Conservation (phyloP, 2,888 invertebrate genomes). For the Acanthosepion lycidas region DNA sequence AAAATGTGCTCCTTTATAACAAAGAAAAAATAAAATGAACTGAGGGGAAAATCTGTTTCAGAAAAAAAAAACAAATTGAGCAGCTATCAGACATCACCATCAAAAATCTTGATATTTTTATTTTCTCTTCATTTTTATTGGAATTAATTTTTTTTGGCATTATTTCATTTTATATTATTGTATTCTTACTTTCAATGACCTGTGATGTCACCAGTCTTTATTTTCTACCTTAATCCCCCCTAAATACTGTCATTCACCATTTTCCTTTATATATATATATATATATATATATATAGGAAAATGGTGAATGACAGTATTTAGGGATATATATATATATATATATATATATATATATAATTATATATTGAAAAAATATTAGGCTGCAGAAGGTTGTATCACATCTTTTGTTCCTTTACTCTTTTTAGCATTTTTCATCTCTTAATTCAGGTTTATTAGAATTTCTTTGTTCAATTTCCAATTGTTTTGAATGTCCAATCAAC, state of each 20-base stretch:
- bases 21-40: background rate
- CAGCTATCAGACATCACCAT: background rate
- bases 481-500: background rate
- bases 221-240: background rate
- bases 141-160: background rate
- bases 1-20: background rate
- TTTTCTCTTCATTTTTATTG: background rate
- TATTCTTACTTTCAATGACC: background rate
- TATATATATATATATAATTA: too few relatives aligned
- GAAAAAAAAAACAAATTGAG: background rate
- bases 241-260: background rate
- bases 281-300: too few relatives aligned
- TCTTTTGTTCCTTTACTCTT: background rate
- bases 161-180: background rate
- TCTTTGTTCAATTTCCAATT: background rate
- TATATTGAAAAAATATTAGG: background rate
- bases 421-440: background rate
- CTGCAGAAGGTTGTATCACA: too few relatives aligned
- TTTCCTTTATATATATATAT: background rate
- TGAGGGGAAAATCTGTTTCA: background rate
- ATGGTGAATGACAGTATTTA: too few relatives aligned
- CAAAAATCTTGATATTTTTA: background rate
- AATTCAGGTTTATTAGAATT: background rate
- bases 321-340: too few relatives aligned
- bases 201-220: conserved; percentile 33